Base-by-base conservation (phyloP, 2,113 vertebrate species). In the Corythornis cristatus region DNA sequence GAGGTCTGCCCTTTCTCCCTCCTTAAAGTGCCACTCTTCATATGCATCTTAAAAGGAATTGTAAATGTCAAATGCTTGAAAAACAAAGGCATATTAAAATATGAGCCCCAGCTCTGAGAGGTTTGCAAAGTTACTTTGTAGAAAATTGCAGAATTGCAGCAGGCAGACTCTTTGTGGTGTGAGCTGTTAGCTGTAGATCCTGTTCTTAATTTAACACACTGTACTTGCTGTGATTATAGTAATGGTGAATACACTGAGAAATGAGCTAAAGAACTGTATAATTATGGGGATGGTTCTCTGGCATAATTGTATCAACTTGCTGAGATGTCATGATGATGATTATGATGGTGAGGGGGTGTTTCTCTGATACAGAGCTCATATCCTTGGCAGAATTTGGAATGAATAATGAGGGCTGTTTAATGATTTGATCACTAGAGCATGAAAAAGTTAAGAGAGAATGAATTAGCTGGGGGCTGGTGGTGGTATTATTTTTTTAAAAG, bases 141-240 rank as follows among this genome's bases (percentile, higher is more conserved):
- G 88, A 80, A 82, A 72, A 72, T 18, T 88, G 80, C 62, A 94
- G 82, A 94, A 95, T 45, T 94, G 85, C 93, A 96, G 88, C 93
- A 97, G 72, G 95, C 89, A 95, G 84, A 65, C 65, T 96, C 89
- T 95, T 96, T 68, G 65, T 95, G 61, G 88, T 90, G 70, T 66
- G 88, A 92, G 94, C 45, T 86, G 83, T 73, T 56, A 92, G 76
- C 95, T 96, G 95, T 90, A 86, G 92, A 95, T 97, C 95, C 89
- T 97, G 95, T 97, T 97, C 97, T 96, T 97, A 97, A 97, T 97
- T 97, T 97, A 97, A 97, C 93, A 93, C 90, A 71, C 81, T 95
- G 93, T 93, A 85, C 92, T 95, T 43, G n/a, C 85, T 90, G 60
- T 97, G 96, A 97, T 95, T 96, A 96, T 96, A 96, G 92, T 90